Evolutionary conservation across 30 jellyfish, hydroid and myxozoan species (phyloP).

Genomic region (Nemopilema nomurai): DNA sequence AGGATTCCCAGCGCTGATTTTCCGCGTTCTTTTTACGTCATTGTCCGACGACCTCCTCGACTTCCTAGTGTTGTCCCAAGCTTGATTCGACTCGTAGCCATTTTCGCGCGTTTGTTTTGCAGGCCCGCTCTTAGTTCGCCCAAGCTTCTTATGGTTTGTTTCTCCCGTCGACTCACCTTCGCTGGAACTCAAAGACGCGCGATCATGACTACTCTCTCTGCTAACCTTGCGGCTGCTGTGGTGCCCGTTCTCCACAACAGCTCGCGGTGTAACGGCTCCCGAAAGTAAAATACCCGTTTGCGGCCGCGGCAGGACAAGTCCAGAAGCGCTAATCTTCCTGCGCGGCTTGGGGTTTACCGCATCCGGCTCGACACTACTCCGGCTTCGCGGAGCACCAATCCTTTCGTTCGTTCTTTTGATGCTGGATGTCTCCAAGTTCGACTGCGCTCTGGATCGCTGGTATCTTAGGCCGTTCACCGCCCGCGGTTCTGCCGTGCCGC

Average conservation of each 20-base stretch:
- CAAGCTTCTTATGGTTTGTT: not conserved
- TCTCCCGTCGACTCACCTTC: conserved; percentile 1
- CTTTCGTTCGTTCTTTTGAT: not conserved
- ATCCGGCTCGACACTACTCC: not conserved
- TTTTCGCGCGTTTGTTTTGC: not conserved
- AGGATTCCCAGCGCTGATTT: not conserved
- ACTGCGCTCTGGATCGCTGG: conserved; percentile 27
- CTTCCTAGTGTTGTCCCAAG: not conserved
- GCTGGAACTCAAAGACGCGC: not conserved
- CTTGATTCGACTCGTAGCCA: not conserved
- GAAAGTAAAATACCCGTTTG: not conserved
- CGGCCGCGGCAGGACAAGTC: not conserved
- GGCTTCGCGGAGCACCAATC: not conserved
- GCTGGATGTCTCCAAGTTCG: conserved; percentile 21
- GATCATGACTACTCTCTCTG: not conserved
- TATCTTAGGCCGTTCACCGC: not conserved
- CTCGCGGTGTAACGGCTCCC: not conserved
- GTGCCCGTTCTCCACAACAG: no score
- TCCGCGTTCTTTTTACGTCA: not conserved
- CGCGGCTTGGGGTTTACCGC: not conserved
- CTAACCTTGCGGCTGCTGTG: not conserved
- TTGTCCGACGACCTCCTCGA: conserved; percentile 4
- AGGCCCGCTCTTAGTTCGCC: not conserved
- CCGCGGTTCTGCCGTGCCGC: not conserved
- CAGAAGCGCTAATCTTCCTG: not conserved